Conservation (phyloP, 35 echinoderm and acorn worm species). For the Heliocidaris erythrogramma region DNA sequence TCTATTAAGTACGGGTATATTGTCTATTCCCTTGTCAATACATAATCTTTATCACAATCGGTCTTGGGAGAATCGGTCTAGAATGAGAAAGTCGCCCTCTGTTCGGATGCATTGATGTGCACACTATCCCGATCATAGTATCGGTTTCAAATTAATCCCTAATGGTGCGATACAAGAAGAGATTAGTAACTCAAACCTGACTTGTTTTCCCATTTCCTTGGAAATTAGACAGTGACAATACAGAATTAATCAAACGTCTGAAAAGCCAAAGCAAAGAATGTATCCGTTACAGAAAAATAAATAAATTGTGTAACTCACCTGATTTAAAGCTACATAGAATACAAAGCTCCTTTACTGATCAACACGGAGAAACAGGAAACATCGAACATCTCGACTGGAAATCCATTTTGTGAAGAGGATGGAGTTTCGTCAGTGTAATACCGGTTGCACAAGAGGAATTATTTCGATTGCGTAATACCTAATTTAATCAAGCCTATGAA, state of each 20-base stretch:
- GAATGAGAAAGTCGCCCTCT: neutral
- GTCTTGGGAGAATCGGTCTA: neutral
- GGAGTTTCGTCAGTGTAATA: too few relatives aligned
- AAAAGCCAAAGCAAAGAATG: neutral
- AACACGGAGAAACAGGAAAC: too few relatives aligned
- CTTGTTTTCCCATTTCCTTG: neutral
- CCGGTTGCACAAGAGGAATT: too few relatives aligned
- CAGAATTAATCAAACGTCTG: neutral
- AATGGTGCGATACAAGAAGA: neutral
- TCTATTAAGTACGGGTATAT: neutral
- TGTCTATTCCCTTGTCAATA: neutral
- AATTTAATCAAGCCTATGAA: too few relatives aligned
- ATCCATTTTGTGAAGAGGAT: too few relatives aligned
- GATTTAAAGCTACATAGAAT: too few relatives aligned
- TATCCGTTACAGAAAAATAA: neutral
- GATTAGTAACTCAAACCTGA: neutral
- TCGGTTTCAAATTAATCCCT: neutral
- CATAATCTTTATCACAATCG: neutral
- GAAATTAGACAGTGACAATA: neutral
- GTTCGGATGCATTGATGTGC: neutral
- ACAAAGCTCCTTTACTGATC: too few relatives aligned
- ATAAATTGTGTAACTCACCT: neutral
- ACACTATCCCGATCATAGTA: neutral
- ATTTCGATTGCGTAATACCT: too few relatives aligned
- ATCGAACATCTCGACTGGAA: too few relatives aligned